A percentile compares a stretch with the other conserved stretches of the same genome.
These are phyloP conservation scores for Xiphophorus maculatus DNA, from an alignment of 2,113 vertebrate genomes.

Conservation along the genomic window DNA sequence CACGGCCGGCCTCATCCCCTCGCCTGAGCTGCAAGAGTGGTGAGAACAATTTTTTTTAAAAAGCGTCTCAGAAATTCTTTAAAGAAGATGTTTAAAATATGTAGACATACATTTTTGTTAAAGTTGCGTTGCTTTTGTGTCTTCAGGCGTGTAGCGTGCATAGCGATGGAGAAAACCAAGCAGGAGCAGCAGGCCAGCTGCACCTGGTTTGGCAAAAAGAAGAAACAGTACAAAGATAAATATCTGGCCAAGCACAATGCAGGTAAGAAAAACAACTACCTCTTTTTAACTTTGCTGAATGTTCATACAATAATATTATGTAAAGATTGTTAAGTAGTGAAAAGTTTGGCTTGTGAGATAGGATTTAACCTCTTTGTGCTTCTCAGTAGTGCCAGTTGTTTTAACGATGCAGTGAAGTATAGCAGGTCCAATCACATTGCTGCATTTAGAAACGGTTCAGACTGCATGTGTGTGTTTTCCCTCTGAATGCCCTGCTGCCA, in stretches of 20 bases:
- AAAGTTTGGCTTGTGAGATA: no score
- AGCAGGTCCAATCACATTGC: not conserved
- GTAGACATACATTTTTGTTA: no score
- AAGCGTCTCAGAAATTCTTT: no score
- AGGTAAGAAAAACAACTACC: conserved; percentile 78
- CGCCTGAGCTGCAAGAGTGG: conserved; percentile 99
- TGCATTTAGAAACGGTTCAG: not conserved
- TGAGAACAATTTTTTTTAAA: conserved; percentile 57
- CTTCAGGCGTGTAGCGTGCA: conserved; percentile 95
- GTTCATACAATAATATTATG: not conserved
- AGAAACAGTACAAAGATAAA: conserved; percentile 99
- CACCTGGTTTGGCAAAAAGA: conserved; percentile 99
- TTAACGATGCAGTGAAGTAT: not conserved
- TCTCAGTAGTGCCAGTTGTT: no score
- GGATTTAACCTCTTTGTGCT: no score
- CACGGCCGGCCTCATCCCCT: conserved; percentile 97
- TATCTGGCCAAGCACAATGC: conserved; percentile 99
- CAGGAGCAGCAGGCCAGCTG: conserved; percentile 99
- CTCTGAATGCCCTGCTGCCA: conserved; percentile 22
- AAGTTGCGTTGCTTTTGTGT: not conserved
- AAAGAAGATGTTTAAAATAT: no score
- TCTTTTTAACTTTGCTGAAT: no score
- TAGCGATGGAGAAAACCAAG: conserved; percentile 99
- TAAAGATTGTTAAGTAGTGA: no score
- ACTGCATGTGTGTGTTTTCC: conserved; percentile 45